Percentiles rank a stretch among this genome's conserved stretches.
phyloP scores from a whole-genome alignment of 2,113 vertebrate species.

The Corynorhinus townsendii region DNA sequence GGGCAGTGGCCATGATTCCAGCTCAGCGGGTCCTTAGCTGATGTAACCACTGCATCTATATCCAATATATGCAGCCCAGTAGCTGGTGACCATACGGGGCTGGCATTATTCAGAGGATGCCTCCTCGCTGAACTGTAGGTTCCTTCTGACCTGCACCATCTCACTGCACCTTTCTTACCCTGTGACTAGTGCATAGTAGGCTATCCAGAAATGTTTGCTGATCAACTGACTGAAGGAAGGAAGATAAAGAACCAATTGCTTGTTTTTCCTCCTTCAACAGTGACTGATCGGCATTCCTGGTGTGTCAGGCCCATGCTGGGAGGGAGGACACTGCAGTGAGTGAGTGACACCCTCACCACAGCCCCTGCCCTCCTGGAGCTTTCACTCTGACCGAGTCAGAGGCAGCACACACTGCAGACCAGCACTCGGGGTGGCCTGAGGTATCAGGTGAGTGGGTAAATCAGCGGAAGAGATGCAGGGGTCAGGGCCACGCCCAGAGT shows the following conservation, averaged over 20 bases:
- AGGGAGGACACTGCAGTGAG: not conserved
- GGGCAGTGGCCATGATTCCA: not conserved
- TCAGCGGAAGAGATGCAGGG: fast-evolving
- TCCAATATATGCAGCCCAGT: too few species aligned
- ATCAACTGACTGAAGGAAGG: not conserved
- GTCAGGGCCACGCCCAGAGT: not conserved
- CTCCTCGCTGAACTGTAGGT: not conserved
- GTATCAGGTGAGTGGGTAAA: not conserved
- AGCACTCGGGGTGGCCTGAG: fast-evolving
- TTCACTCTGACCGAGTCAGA: fast-evolving
- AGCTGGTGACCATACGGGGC: not conserved
- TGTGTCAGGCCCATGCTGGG: not conserved
- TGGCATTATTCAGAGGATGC: not conserved
- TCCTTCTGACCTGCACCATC: not conserved
- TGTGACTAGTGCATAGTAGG: not conserved
- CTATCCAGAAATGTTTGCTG: not conserved
- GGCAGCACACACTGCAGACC: fast-evolving
- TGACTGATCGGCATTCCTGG: fast-evolving
- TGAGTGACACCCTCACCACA: not conserved
- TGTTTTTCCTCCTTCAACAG: too few species aligned
- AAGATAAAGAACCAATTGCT: not conserved
- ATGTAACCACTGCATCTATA: not conserved
- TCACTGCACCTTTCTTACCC: not conserved
- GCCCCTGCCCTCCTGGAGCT: not conserved
- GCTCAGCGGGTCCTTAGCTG: not conserved